Evolutionary conservation across 2,113 vertebrate genomes (phyloP).

Genomic region (Pteronura brasiliensis): DNA sequence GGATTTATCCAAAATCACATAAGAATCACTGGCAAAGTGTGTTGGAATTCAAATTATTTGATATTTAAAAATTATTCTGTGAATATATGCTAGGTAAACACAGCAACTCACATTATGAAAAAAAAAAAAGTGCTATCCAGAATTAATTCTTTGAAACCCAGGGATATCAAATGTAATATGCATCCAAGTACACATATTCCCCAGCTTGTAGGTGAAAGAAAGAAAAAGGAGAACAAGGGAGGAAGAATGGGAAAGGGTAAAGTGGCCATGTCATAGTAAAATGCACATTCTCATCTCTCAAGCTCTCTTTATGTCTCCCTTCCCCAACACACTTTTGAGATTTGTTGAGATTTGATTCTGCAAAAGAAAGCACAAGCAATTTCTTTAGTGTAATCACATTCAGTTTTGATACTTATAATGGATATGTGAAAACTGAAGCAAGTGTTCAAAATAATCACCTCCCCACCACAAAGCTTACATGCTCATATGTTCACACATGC

Average conservation of each 20-base stretch:
- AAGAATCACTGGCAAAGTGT: neutral
- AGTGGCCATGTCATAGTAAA: neutral
- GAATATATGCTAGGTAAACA: neutral
- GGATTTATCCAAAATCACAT: neutral
- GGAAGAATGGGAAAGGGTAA: neutral
- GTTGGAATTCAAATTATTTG: constrained; percentile 22
- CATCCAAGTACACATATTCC: neutral
- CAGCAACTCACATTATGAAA: neutral
- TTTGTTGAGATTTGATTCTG: constrained; percentile 24
- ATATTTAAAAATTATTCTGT: neutral
- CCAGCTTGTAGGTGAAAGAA: neutral
- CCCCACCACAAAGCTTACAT: neutral
- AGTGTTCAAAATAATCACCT: constrained; percentile 1
- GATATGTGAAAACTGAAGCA: constrained; percentile 10
- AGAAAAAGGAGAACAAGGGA: neutral
- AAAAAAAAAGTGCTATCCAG: neutral
- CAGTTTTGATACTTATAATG: constrained; percentile 20
- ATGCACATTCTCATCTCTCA: neutral
- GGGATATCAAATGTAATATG: neutral
- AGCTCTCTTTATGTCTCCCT: neutral
- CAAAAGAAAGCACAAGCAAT: neutral
- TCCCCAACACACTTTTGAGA: neutral
- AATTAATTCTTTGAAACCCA: constrained; percentile 7
- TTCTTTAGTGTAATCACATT: neutral
- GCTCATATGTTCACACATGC: neutral